Base-by-base conservation (phyloP, 2,113 vertebrate genomes). In the Morone chrysops region DNA sequence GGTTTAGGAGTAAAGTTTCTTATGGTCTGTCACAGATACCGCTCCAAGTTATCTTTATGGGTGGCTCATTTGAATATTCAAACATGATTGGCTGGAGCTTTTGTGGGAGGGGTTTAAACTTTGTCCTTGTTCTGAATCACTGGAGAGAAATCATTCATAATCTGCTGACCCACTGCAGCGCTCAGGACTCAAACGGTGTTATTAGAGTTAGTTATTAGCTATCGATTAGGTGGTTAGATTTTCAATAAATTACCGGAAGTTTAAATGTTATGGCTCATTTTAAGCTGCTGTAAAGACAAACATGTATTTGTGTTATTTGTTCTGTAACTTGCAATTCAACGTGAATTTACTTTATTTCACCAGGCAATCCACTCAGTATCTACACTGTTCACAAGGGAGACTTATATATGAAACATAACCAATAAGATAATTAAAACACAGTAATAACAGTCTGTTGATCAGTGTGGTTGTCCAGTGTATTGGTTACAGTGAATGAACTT, bases 31-130 rank as follows among this genome's bases (percentile, higher is more conserved):
- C 89, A 89, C 86, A 17, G 73, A 87, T 85, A 86, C 88, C 36
- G 90, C 87, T 86, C 73, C 81, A 78, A 80, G 84, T 92, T 72
- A 92, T 90, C 92, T 95, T 93, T 95, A 96, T 94, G 87, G 22
- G 90, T 63, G 85, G 78, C 84, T 88, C n/a, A 95, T 94, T 95
- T 93, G 90, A 93, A 96, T 94, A 81, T 45, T 50, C 63, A 40
- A 4, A 48, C 71, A 5, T 56, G 85, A 95, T 96, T 96, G 95
- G 95, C 71, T 89, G 72, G 25, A 31, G 54, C 38, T 54, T 7
- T 41, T 13, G 9, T 82, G 92, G 92, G 93, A 80, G 89, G 94
- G 63, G 88, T 67, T 78, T 83, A 75, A 82, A 63, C 75, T 77
- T 81, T 75, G 85, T 78, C 82, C 78, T 62, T 18, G 18, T 31